Conservation (phyloP, 2,797 vertebrate species). For the Alauda arvensis region DNA sequence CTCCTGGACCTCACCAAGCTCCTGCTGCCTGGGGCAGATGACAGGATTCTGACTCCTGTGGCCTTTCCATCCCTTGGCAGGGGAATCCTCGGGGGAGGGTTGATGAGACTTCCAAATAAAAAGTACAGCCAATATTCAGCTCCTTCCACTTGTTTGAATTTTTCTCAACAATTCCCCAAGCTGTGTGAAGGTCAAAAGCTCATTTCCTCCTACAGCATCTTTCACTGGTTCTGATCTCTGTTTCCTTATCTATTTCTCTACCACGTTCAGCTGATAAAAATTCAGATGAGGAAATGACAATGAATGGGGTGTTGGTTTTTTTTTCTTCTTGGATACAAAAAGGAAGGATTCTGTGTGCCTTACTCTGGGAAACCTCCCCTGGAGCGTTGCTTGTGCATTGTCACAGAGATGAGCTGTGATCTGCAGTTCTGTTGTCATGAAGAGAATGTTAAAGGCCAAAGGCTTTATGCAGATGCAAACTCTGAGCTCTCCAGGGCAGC, state of each 20-base stretch:
- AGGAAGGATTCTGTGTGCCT: background rate
- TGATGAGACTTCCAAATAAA: background rate
- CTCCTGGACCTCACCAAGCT: background rate
- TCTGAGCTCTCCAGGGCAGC: background rate
- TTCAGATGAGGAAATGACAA: background rate
- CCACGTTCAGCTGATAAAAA: background rate
- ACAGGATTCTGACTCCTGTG: background rate
- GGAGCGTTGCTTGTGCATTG: background rate
- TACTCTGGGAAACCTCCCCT: background rate
- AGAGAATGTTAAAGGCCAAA: background rate
- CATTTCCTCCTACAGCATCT: background rate
- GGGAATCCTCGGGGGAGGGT: background rate
- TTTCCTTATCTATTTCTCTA: background rate
- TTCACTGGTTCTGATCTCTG: background rate
- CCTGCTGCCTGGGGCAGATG: background rate
- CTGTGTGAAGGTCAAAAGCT: background rate
- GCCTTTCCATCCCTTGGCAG: background rate
- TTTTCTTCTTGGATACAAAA: background rate
- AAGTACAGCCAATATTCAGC: background rate
- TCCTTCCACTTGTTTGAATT: background rate
- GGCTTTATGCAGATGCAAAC: background rate
- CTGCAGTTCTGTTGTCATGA: background rate
- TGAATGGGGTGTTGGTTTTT: background rate
- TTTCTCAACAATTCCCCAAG: background rate
- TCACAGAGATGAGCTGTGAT: background rate